Evolutionary conservation across 2,113 vertebrate genomes (phyloP), one percentile per base, ranked within the genome.

Genomic region (Polyodon spathula): DNA sequence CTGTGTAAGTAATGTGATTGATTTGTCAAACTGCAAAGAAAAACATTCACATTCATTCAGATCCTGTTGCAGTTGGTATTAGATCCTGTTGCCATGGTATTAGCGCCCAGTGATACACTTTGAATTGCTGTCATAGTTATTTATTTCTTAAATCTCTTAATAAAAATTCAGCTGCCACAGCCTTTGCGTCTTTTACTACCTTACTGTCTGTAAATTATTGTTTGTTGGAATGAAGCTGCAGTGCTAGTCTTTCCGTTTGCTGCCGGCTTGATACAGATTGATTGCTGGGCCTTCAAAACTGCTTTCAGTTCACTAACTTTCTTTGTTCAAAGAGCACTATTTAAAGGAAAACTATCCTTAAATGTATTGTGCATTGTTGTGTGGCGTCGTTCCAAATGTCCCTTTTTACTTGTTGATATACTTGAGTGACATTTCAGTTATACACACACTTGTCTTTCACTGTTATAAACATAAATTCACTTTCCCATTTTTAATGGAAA

Each of bases 331-430:
- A n/a, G n/a, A n/a, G n/a, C n/a, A n/a, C n/a, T n/a, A n/a, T n/a
- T n/a, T n/a, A n/a, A n/a, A n/a, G n/a, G n/a, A n/a, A n/a, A n/a
- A n/a, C n/a, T n/a, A n/a, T n/a, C n/a, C n/a, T n/a, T n/a, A n/a
- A n/a, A n/a, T n/a, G n/a, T n/a, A n/a, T n/a, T n/a, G n/a, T n/a
- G n/a, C n/a, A n/a, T n/a, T n/a, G n/a, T n/a, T n/a, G n/a, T n/a
- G n/a, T n/a, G n/a, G n/a, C n/a, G n/a, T n/a, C n/a, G n/a, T n/a
- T n/a, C n/a, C n/a, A n/a, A n/a, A n/a, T n/a, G n/a, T n/a, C n/a
- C n/a, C n/a, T n/a, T n/a, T n/a, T n/a, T n/a, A n/a, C 52, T 54
- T 17, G 16, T 54, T 54, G 52, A 54, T n/a, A 54, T 54, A 54
- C 15, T 54, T 54, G 8, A 2, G 15, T 9, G 7, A 9, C 51